Evolutionary conservation across 2,888 invertebrate genomes (phyloP), one percentile per base, ranked within the genome.

Genomic region (Eristalis intricaria): DNA sequence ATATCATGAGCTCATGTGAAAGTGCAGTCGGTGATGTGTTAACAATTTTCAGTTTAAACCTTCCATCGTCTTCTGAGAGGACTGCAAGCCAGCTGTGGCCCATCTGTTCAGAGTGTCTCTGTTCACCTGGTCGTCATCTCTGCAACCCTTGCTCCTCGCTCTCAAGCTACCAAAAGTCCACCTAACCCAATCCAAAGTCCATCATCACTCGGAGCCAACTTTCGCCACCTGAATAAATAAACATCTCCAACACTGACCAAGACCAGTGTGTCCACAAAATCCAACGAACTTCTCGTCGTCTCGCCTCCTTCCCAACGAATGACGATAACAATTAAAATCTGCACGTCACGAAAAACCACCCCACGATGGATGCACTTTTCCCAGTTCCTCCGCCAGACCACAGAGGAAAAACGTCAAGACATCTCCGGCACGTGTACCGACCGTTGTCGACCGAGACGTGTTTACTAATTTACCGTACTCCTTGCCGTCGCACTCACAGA

Each of bases 381-480:
- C 61, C 61, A 32, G 1, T 63, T n/a, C 1, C 43, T n/a, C 38
- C 38, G 64, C 35, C 56, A 19, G 73, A 66, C 61, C 50, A 60
- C 35, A 15, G 29, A 58, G 23, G 43, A 63, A 64, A 79, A 65
- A 66, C 32, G 68, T 81, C 80, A 83, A 73, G 75, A 73, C 43
- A 58, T 71, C 71, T 60, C 56, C 11, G 11, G 32, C 76, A 63
- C 66, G 63, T 68, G 58, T n/a, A n/a, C n/a, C n/a, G n/a, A n/a
- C n/a, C 32, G 76, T 38, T 61, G 60, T 43, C 32, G 64, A 79
- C 71, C 75, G 71, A 71, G 71, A 79, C 26, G 77, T 87, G 76
- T 87, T 87, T 87, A 87, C 84, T 84, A 84, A 87, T 87, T 87
- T 84, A 87, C 76, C 19, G 35, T 64, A 50, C 71, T 87, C 64